A percentile compares a stretch with the other conserved stretches of the same genome.
phyloP scores from a whole-genome alignment of 2,888 invertebrate genomes.

The Parochlus steinenii region DNA sequence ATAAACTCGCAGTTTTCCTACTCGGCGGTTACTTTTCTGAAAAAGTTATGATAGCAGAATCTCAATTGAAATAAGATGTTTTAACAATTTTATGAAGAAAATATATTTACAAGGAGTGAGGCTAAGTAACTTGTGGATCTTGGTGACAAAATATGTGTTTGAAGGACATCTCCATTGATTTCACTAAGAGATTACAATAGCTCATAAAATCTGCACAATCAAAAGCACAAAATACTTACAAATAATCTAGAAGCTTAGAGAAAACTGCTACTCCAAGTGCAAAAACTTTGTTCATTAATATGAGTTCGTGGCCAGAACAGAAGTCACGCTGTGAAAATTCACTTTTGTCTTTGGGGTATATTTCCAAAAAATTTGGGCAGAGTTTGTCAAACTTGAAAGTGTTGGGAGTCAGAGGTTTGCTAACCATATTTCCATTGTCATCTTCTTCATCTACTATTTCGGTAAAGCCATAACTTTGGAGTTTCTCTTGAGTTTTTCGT shows the following conservation, averaged over 20 bases:
- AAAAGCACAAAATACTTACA: too few relatives aligned
- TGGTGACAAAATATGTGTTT: conserved; percentile 65
- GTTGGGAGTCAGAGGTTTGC: conserved; percentile 18
- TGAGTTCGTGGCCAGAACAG: conserved; percentile 35
- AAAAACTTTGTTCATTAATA: conserved; percentile 60
- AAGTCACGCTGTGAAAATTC: conserved; percentile 37
- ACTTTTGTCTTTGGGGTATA: conserved; percentile 32
- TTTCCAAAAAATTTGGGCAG: conserved; percentile 31
- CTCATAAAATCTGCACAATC: too few relatives aligned
- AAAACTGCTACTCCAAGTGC: conserved; percentile 65
- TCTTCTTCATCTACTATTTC: conserved; percentile 16
- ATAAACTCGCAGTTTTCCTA: conserved; percentile 10
- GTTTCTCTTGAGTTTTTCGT: conserved; percentile 8
- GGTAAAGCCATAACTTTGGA: conserved; percentile 14
- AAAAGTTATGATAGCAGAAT: too few relatives aligned
- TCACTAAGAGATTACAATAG: too few relatives aligned
- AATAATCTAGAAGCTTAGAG: conserved; percentile 44
- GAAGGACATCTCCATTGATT: conserved; percentile 55
- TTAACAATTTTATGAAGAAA: too few relatives aligned
- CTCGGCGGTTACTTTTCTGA: conserved; percentile 3
- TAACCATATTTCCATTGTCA: conserved; percentile 14
- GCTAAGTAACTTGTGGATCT: conserved; percentile 65
- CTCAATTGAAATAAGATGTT: too few relatives aligned
- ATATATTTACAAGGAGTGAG: conserved; percentile 38
- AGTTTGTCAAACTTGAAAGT: conserved; percentile 29